These are phyloP conservation scores for Hippopotamyrus pictus DNA, from an alignment of 2,797 vertebrate species.

Conservation along the genomic window DNA sequence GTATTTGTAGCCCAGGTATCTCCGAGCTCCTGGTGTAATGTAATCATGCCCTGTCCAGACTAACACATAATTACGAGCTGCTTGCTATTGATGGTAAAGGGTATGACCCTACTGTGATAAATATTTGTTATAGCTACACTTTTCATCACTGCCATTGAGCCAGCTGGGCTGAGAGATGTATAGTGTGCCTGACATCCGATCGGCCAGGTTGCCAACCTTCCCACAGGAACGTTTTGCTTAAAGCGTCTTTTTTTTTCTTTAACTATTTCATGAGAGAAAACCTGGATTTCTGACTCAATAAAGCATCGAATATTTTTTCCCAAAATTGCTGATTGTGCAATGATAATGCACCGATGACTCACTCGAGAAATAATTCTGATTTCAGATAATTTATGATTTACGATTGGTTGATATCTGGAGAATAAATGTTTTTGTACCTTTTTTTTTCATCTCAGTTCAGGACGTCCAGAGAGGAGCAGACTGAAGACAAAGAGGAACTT, in stretches of 20 bases:
- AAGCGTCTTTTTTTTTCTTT: background rate
- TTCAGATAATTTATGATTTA: background rate
- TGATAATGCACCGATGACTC: background rate
- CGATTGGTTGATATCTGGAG: background rate
- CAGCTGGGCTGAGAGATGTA: background rate
- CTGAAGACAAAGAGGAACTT: background rate
- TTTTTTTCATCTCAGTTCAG: background rate
- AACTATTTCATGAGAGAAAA: background rate
- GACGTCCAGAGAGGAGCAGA: background rate
- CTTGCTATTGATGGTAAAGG: constrained; percentile 28
- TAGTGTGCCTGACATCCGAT: constrained; percentile 54
- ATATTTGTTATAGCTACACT: constrained; percentile 18
- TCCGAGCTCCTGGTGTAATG: background rate
- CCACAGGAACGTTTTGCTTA: background rate
- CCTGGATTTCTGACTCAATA: background rate
- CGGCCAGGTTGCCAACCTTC: constrained; percentile 27
- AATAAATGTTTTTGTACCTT: background rate
- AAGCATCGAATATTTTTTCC: background rate
- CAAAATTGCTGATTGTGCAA: background rate
- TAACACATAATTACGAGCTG: background rate
- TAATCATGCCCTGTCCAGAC: background rate
- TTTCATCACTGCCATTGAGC: constrained; percentile 51
- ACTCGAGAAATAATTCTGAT: background rate
- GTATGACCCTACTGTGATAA: constrained; percentile 7
- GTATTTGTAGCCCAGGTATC: background rate